Evolutionary conservation across 2,113 vertebrate genomes (phyloP).

Genomic region (Emydocephalus ijimae): DNA sequence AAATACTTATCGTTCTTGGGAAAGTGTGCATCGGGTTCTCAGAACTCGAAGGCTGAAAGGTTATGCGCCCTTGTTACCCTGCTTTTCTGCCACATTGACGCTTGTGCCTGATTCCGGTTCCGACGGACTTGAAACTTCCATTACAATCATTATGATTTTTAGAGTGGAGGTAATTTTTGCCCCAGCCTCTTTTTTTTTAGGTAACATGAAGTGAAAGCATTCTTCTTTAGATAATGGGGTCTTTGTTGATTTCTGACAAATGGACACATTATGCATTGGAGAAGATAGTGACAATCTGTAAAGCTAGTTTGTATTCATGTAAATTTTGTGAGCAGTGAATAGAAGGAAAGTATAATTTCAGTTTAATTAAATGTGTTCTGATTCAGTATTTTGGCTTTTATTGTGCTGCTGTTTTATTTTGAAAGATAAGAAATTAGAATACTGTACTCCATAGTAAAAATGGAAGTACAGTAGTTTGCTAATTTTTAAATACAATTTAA

Average conservation of each 20-base stretch:
- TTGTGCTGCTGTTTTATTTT: not conserved
- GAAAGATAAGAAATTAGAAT: not conserved
- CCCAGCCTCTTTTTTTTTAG: not conserved
- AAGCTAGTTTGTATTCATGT: slow-evolving; percentile 30
- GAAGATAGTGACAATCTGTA: slow-evolving; percentile 3
- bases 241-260: not conserved
- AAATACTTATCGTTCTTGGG: not conserved
- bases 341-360: not conserved
- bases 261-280: not conserved
- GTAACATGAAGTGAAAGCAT: not conserved
- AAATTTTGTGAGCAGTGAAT: slow-evolving; percentile 6
- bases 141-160: not conserved
- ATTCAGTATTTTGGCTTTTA: not conserved
- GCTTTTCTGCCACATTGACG: not conserved
- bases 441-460: not conserved
- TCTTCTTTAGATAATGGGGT: slow-evolving; percentile 7
- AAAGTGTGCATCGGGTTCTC: not conserved
- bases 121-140: slow-evolving; percentile 6
- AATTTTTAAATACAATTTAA: not conserved
- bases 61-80: not conserved
- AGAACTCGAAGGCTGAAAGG: not conserved
- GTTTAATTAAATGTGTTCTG: not conserved
- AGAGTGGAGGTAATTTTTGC: not conserved
- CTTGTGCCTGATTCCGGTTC: not conserved
- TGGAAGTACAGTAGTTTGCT: not conserved